A percentile compares a stretch with the other conserved stretches of the same genome.
phyloP scores from a whole-genome alignment of 2,113 vertebrate species.

The Gobiocypris rarus region DNA sequence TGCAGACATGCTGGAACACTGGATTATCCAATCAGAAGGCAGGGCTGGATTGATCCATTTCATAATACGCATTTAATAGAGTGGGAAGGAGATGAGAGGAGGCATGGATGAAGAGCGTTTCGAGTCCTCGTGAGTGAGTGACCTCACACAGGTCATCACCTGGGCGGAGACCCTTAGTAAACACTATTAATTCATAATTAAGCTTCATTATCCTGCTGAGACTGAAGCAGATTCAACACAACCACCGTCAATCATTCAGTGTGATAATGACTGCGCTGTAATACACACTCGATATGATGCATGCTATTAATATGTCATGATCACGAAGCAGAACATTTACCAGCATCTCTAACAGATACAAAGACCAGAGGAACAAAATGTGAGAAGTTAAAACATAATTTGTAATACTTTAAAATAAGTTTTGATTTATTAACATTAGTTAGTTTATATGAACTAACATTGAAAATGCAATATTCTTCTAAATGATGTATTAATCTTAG shows the following conservation, averaged over 20 bases:
- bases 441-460: too few relatives aligned
- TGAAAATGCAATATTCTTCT: too few relatives aligned
- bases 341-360: not conserved
- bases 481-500: too few relatives aligned
- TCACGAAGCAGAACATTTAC: not conserved
- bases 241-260: not conserved
- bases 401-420: not conserved
- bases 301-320: not conserved
- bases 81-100: not conserved
- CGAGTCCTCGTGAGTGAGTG: not conserved
- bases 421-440: not conserved
- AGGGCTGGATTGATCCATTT: too few relatives aligned
- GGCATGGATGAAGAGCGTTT: not conserved
- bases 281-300: not conserved
- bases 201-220: slow-evolving; percentile 5
- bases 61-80: not conserved
- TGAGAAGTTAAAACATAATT: not conserved
- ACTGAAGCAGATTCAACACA: not conserved
- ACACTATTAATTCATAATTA: slow-evolving; percentile 26
- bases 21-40: too few relatives aligned
- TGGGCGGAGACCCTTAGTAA: not conserved
- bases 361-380: not conserved
- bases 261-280: not conserved
- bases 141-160: not conserved
- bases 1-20: too few relatives aligned